These are phyloP conservation scores for Hydrotaea diabolus DNA, from an alignment of 2,888 invertebrate genomes.

Conservation along the genomic window DNA sequence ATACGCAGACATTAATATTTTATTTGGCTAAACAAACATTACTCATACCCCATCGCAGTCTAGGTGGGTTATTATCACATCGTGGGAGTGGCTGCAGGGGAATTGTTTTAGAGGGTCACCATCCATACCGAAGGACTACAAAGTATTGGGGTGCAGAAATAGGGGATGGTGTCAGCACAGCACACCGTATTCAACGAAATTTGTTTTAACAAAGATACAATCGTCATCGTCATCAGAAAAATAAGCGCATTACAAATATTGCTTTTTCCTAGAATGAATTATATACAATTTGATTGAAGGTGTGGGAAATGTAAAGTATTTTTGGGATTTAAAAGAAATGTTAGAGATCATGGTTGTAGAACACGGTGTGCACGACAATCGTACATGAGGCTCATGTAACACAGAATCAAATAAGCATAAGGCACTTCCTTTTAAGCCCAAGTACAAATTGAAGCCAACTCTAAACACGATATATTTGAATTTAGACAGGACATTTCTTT, in stretches of 20 bases:
- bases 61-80: conserved; percentile 1
- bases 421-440: no score
- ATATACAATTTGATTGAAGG: no score
- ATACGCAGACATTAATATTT: conserved; percentile 56
- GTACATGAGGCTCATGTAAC: no score
- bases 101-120: not conserved
- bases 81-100: not conserved
- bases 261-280: not conserved
- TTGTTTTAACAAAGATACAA: not conserved
- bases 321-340: no score
- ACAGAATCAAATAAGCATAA: no score
- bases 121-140: not conserved
- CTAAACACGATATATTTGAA: no score
- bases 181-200: not conserved
- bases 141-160: conserved; percentile 6
- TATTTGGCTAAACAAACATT: conserved; percentile 50
- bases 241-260: conserved; percentile 23
- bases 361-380: no score
- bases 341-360: no score
- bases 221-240: conserved; percentile 1
- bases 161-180: conserved; percentile 23
- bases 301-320: not conserved
- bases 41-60: not conserved
- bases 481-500: no score
- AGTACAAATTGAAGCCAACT: no score